Percentiles rank a stretch among this genome's conserved stretches.
Conservation (phyloP, 2,888 invertebrate species). For the Caenorhabditis becei region DNA sequence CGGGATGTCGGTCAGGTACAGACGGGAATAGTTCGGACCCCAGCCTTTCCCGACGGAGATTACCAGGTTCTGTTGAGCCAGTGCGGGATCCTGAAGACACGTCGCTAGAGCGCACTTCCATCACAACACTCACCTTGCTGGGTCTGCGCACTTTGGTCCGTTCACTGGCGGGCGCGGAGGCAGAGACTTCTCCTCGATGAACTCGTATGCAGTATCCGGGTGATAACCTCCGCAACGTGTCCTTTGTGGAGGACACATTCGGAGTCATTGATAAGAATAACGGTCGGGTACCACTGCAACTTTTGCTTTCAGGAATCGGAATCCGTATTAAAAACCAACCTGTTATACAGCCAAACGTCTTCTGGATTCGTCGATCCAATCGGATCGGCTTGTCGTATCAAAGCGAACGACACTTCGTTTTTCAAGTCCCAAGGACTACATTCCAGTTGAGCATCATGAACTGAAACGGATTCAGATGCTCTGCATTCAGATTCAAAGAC, state of each 20-base stretch:
- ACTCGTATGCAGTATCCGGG: constrained; percentile 81
- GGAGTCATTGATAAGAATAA: constrained; percentile 76
- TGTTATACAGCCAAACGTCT: constrained; percentile 81
- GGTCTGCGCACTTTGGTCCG: constrained; percentile 56
- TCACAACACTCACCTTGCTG: constrained; percentile 55
- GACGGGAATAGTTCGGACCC: constrained; percentile 79
- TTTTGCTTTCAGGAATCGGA: neutral
- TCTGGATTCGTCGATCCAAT: constrained; percentile 75
- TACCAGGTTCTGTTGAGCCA: constrained; percentile 62
- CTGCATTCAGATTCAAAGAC: too few relatives aligned
- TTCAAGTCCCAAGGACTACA: constrained; percentile 76
- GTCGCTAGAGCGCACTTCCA: neutral
- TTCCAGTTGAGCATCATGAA: constrained; percentile 80
- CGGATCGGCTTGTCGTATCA: constrained; percentile 78
- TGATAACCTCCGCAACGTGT: constrained; percentile 78
- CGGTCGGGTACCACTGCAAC: constrained; percentile 78
- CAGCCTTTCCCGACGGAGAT: constrained; percentile 79
- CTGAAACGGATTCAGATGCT: too few relatives aligned
- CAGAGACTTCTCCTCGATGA: constrained; percentile 70
- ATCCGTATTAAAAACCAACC: constrained; percentile 59
- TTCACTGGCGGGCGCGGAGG: constrained; percentile 61
- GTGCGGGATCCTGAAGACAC: constrained; percentile 62
- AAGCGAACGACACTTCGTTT: constrained; percentile 78
- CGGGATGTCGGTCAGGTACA: constrained; percentile 77
- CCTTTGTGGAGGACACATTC: constrained; percentile 69